Evolutionary conservation across 2,888 invertebrate genomes (phyloP).

Genomic region (Lasioglossum marginatum): DNA sequence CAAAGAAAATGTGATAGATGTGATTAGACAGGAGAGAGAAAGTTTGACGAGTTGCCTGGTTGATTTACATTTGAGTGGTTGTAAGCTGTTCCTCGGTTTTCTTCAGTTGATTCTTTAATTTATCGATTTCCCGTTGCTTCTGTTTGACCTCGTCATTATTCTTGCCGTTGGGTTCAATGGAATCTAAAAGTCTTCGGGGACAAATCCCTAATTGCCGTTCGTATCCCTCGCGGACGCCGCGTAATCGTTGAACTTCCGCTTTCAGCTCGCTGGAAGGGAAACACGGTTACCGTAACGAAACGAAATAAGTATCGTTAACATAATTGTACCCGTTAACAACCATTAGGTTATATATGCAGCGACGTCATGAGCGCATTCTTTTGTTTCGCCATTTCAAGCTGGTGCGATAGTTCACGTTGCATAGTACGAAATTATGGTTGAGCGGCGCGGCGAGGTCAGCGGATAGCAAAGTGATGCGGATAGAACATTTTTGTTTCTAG

Average conservation of each 20-base stretch:
- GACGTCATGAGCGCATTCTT: slow-evolving; percentile 8
- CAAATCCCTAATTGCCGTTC: slow-evolving; percentile 83
- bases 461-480: background rate
- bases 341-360: slow-evolving; percentile 26
- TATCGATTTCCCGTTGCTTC: slow-evolving; percentile 86
- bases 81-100: slow-evolving; percentile 87
- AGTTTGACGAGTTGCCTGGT: background rate
- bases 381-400: slow-evolving; percentile 12
- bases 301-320: background rate
- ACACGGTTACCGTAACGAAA: background rate
- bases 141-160: slow-evolving; percentile 76
- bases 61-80: slow-evolving; percentile 85
- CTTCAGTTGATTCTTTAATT: slow-evolving; percentile 86
- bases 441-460: background rate
- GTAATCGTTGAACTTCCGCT: slow-evolving; percentile 89
- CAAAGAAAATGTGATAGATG: background rate
- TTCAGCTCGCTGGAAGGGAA: slow-evolving; percentile 86
- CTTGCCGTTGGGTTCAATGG: slow-evolving; percentile 63
- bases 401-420: background rate
- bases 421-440: background rate
- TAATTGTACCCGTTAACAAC: slow-evolving; percentile 11
- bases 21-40: background rate
- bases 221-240: slow-evolving; percentile 87
- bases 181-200: slow-evolving; percentile 75
- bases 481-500: no score